phyloP scores from a whole-genome alignment of 2,797 vertebrate genomes.

The Cirrhinus mrigala region DNA sequence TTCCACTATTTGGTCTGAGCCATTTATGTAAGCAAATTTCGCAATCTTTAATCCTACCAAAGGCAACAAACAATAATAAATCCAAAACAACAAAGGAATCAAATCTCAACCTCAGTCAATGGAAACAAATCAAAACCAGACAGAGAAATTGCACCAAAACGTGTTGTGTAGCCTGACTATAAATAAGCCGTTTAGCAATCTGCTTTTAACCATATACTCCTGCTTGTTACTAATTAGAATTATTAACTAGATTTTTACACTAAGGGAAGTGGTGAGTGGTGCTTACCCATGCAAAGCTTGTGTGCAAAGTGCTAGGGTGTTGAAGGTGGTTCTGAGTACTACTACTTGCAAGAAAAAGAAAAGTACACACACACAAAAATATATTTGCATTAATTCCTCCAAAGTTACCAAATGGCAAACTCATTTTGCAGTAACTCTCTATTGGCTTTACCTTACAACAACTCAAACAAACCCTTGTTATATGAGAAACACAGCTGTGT shows the following conservation, averaged over 20 bases:
- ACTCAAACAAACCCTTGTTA: constrained; percentile 67
- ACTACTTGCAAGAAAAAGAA: neutral
- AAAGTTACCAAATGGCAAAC: constrained; percentile 66
- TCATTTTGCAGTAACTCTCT: constrained; percentile 62
- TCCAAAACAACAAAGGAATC: constrained; percentile 36
- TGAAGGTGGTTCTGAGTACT: neutral
- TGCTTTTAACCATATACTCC: neutral
- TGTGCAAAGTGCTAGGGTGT: neutral
- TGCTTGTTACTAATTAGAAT: constrained; percentile 10
- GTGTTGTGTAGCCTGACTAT: neutral
- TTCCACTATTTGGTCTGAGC: constrained; percentile 51
- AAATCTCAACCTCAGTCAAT: constrained; percentile 7
- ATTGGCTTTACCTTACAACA: constrained; percentile 60
- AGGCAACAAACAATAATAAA: constrained; percentile 37
- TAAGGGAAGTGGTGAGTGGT: neutral
- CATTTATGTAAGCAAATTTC: constrained; percentile 57
- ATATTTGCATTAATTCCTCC: constrained; percentile 54
- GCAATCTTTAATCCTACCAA: constrained; percentile 45
- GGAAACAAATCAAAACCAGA: constrained; percentile 28
- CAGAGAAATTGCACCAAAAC: neutral
- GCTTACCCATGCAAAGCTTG: neutral
- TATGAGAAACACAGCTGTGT: constrained; percentile 70
- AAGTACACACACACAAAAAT: neutral
- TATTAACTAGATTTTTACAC: constrained; percentile 7
- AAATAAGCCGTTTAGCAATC: neutral